Evolutionary conservation across 2,888 invertebrate species (phyloP).

Genomic region (Andrena haemorrhoa): DNA sequence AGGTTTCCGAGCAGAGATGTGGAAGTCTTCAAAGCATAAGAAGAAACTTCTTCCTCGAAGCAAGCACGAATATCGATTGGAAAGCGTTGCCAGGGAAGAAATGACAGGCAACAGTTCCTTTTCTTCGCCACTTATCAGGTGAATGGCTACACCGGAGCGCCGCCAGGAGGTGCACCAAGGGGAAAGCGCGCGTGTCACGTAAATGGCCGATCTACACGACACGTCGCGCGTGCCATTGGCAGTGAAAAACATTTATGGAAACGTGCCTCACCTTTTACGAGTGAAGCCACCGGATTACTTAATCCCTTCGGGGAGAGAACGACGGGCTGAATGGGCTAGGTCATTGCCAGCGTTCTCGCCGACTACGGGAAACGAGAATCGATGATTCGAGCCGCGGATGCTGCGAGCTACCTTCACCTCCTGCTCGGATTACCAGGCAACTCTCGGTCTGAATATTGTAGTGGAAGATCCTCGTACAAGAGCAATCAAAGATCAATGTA

Average conservation of each 20-base stretch:
- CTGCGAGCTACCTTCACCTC: background rate
- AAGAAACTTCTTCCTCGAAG: too few relatives aligned
- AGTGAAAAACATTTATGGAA: conserved; percentile 82
- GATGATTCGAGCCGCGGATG: conserved; percentile 22
- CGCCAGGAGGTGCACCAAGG: conserved; percentile 29
- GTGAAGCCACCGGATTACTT: conserved; percentile 77
- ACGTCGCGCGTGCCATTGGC: conserved; percentile 77
- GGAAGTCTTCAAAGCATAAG: too few relatives aligned
- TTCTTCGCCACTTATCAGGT: conserved; percentile 49
- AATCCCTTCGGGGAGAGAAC: conserved; percentile 74
- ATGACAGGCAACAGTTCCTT: conserved; percentile 14
- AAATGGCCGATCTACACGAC: conserved; percentile 66
- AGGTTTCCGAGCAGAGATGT: too few relatives aligned
- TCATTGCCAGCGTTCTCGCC: conserved; percentile 59
- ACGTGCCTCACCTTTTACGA: conserved; percentile 81
- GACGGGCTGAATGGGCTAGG: conserved; percentile 57
- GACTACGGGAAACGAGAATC: conserved; percentile 35
- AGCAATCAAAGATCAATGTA: too few relatives aligned
- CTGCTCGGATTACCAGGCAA: background rate
- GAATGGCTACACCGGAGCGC: conserved; percentile 44
- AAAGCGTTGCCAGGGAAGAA: background rate
- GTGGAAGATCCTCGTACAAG: too few relatives aligned
- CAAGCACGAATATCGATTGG: background rate
- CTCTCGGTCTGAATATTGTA: too few relatives aligned
- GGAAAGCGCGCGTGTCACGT: conserved; percentile 60